These are phyloP conservation scores for Calephelis virginiensis DNA, from an alignment of 1,140 invertebrate genomes.

Conservation along the genomic window DNA sequence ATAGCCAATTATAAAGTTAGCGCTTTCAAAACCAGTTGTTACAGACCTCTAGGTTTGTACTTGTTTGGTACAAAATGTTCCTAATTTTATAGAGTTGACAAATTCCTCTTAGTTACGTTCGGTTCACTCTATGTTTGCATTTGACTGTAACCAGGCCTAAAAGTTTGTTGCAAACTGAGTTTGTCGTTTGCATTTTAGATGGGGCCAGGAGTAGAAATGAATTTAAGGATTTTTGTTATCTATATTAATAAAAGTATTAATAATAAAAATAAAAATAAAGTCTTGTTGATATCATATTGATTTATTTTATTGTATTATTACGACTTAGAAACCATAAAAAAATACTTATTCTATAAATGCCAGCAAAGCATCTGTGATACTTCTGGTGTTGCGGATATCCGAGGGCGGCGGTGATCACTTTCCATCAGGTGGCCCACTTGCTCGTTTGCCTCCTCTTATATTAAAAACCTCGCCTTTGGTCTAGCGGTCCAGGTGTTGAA, in stretches of 20 bases:
- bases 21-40: slow-evolving; percentile 39
- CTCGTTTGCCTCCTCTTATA: no score
- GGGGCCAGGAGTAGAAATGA: slow-evolving; percentile 37
- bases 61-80: slow-evolving; percentile 26
- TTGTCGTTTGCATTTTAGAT: slow-evolving; percentile 50
- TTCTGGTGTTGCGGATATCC: no score
- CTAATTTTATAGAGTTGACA: slow-evolving; percentile 23
- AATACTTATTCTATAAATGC: no score
- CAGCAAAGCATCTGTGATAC: no score
- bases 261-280: no score
- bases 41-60: slow-evolving; percentile 28
- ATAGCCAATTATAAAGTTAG: slow-evolving; percentile 70
- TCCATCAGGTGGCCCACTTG: no score
- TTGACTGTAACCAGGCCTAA: slow-evolving; percentile 53
- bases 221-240: slow-evolving; percentile 47
- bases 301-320: no score
- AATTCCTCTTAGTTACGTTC: slow-evolving; percentile 27
- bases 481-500: no score
- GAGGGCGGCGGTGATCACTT: no score
- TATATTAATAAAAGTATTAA: background rate
- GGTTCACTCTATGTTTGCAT: slow-evolving; percentile 51
- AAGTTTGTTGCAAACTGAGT: slow-evolving; percentile 58
- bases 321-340: no score
- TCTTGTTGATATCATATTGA: no score
- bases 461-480: no score